These are phyloP conservation scores for Caenorhabditis sp. DNA, from an alignment of 2,888 invertebrate species.

Conservation along the genomic window DNA sequence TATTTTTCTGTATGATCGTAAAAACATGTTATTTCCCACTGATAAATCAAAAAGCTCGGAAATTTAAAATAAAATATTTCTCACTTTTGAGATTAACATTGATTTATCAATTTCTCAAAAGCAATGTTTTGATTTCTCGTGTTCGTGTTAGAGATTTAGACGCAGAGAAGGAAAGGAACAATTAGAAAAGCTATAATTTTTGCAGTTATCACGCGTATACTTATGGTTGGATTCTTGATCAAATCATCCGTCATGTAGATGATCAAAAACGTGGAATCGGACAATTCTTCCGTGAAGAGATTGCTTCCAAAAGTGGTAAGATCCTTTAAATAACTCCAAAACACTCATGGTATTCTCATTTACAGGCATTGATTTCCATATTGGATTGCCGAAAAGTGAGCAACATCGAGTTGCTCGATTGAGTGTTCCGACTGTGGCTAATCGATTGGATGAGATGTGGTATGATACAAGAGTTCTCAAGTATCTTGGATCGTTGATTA, in stretches of 20 bases:
- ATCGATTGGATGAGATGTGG: constrained; percentile 44
- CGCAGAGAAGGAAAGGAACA: too few species aligned
- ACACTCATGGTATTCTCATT: not conserved
- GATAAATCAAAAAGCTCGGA: too few species aligned
- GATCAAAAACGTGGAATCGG: constrained; percentile 43
- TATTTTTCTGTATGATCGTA: too few species aligned
- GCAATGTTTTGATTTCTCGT: too few species aligned
- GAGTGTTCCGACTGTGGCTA: constrained; percentile 32
- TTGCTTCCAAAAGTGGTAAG: constrained; percentile 30
- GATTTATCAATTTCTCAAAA: too few species aligned
- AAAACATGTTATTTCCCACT: too few species aligned
- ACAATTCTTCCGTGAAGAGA: constrained; percentile 42
- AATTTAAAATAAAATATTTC: too few species aligned
- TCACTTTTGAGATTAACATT: too few species aligned
- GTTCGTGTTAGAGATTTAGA: too few species aligned
- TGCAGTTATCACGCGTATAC: constrained; percentile 44
- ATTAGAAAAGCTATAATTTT: too few species aligned
- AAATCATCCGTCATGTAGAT: constrained; percentile 46
- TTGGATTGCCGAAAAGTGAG: constrained; percentile 65
- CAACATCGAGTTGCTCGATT: constrained; percentile 52
- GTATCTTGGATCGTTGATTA: constrained; percentile 39
- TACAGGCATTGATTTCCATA: constrained; percentile 69
- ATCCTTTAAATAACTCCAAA: not conserved
- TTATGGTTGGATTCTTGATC: constrained; percentile 53
- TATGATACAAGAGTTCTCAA: constrained; percentile 42